A percentile compares a stretch with the other conserved stretches of the same genome.
Evolutionary conservation across 2,888 invertebrate genomes (phyloP).

Genomic region (Chironomus riparius): DNA sequence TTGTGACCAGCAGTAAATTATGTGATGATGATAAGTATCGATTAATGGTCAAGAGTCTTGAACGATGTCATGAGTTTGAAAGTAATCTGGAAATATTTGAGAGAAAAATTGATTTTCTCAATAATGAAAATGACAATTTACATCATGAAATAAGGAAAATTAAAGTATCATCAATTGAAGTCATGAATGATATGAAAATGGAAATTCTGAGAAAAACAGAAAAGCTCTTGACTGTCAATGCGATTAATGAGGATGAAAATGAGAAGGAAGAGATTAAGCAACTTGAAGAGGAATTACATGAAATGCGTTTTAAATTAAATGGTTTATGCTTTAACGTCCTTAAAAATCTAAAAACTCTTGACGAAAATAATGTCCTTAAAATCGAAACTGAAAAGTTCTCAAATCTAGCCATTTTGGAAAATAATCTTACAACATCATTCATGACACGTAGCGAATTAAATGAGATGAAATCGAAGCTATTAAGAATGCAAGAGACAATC

Average conservation of each 20-base stretch:
- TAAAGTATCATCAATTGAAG: slow-evolving; percentile 34
- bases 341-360: slow-evolving; percentile 26
- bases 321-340: slow-evolving; percentile 33
- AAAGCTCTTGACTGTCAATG: not conserved
- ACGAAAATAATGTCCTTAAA: slow-evolving; percentile 7
- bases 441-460: slow-evolving; percentile 37
- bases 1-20: slow-evolving; percentile 31
- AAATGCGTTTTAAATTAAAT: slow-evolving; percentile 30
- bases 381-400: slow-evolving; percentile 8
- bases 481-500: slow-evolving; percentile 30
- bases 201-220: slow-evolving; percentile 31
- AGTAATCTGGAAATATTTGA: slow-evolving; percentile 32
- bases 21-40: slow-evolving; percentile 34
- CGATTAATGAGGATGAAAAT: not conserved
- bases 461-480: slow-evolving; percentile 30
- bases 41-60: slow-evolving; percentile 7
- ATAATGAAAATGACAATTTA: slow-evolving; percentile 37
- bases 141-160: slow-evolving; percentile 33
- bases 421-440: slow-evolving; percentile 36
- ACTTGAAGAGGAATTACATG: slow-evolving; percentile 28
- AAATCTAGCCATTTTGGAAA: slow-evolving; percentile 36
- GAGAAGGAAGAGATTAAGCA: not conserved
- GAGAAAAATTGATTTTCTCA: slow-evolving; percentile 36
- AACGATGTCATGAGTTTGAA: slow-evolving; percentile 30
- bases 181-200: slow-evolving; percentile 32